Conservation (phyloP, 1,140 invertebrate species). For the Maconellicoccus hirsutus region DNA sequence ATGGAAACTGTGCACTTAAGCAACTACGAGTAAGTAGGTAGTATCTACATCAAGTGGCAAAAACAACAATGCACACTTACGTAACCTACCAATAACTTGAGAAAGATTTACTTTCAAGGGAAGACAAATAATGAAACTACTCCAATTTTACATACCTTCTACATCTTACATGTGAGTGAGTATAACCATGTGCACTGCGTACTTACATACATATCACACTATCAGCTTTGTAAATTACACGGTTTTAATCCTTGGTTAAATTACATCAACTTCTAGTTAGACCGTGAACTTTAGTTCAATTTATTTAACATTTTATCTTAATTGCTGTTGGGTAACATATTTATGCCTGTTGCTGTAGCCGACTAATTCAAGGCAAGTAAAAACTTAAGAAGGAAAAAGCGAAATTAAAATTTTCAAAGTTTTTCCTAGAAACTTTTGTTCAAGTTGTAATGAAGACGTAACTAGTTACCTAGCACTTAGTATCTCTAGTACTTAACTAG, state of each 20-base stretch:
- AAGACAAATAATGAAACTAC: too few species aligned
- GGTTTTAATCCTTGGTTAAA: neutral
- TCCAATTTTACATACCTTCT: too few species aligned
- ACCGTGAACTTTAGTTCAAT: neutral
- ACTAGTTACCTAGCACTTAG: too few species aligned
- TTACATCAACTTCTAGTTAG: slow-evolving; percentile 1
- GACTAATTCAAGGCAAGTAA: neutral
- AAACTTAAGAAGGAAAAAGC: neutral
- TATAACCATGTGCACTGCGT: too few species aligned
- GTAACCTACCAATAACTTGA: too few species aligned
- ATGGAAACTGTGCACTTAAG: too few species aligned
- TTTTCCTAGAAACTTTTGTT: neutral
- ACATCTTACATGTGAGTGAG: too few species aligned
- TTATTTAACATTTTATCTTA: slow-evolving; percentile 1
- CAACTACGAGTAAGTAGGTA: too few species aligned
- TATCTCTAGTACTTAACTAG: too few species aligned
- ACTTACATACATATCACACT: neutral
- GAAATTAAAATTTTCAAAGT: neutral
- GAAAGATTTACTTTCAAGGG: too few species aligned
- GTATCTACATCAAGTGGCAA: too few species aligned
- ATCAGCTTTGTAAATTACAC: neutral
- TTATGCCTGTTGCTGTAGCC: neutral
- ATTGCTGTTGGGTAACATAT: slow-evolving; percentile 8
- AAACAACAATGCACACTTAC: too few species aligned
- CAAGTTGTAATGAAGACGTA: neutral